phyloP scores from a whole-genome alignment of 2,113 vertebrate genomes.

The Numida meleagris region DNA sequence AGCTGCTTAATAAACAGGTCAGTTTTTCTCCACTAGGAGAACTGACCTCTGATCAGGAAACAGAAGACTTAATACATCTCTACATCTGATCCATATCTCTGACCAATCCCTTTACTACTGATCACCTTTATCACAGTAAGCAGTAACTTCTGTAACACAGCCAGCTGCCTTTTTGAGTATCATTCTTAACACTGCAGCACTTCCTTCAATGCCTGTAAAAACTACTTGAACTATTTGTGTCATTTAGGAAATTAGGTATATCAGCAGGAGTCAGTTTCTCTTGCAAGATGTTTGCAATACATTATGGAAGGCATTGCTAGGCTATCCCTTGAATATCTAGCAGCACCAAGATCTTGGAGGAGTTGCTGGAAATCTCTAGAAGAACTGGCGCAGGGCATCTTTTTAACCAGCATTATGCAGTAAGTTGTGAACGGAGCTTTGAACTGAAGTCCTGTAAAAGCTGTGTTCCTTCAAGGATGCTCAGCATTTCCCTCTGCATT shows the following conservation, averaged over 20 bases:
- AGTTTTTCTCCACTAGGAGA: neutral
- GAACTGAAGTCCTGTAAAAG: neutral
- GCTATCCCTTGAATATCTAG: neutral
- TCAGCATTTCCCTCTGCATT: neutral
- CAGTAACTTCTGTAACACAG: neutral
- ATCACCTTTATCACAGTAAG: neutral
- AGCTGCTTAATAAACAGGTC: neutral
- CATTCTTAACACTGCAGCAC: neutral
- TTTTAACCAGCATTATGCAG: neutral
- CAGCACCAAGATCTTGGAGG: neutral
- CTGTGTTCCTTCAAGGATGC: neutral
- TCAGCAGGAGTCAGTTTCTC: neutral
- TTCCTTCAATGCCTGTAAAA: constrained; percentile 10
- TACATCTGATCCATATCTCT: neutral
- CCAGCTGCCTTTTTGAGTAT: constrained; percentile 20
- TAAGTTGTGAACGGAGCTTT: neutral
- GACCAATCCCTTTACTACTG: neutral
- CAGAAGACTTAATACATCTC: fast-evolving
- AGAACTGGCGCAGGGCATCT: neutral
- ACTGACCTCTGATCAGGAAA: neutral
- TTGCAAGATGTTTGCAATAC: neutral
- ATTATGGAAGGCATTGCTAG: neutral
- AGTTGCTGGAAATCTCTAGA: neutral
- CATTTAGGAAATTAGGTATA: neutral
- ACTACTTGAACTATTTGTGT: neutral